Base-by-base conservation (phyloP, 2,888 invertebrate species). In the Yponomeuta sedellus region DNA sequence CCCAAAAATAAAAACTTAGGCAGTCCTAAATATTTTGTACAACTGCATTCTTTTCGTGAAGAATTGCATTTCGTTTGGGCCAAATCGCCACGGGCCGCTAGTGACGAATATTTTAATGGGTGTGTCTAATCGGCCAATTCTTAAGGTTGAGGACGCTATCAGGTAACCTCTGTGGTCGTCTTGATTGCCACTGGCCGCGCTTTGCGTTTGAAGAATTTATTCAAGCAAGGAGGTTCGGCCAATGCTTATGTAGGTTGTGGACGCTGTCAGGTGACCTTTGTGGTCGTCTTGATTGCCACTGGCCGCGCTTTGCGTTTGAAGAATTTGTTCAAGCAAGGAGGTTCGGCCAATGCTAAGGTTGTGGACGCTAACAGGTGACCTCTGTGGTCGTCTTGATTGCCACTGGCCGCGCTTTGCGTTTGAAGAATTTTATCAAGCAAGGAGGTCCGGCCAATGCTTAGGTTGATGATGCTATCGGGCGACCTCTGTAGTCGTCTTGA, bases 81-180 rank as follows among this genome's bases (percentile, higher is more conserved):
- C 81, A 83, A 82, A 78, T 74, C 77, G 75, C 72, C 77, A 75
- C 71, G 76, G 77, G 76, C 44, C 44, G 16, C 10, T 52, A 52
- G 77, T 75, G 16, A n/a, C 81, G 76, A 83, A 80, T 71, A 75
- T 68, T 85, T 84, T 87, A 87, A 87, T 86, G 82, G 82, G 75
- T 84, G 85, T 83, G 77, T 82, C 89, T 86, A 88, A 89, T 88
- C 87, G 88, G 87, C 81, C 83, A 85, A 79, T 58, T 57, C 40
- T n/a, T 44, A 22, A 56, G 66, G 25, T 52, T 56, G 66, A 52
- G 66, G 66, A 61, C 79, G 77, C 25, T 12, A 20, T 8, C 20
- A 59, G 44, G 20, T 25, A 10, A 12, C 11, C 25, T 8, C 11
- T 59, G n/a, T 59, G 12, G 58, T 20, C 8, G 22, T 12, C 5